Evolutionary conservation across 2,888 invertebrate genomes (phyloP), one percentile per base, ranked within the genome.

Genomic region (Ashinkailepas kermadecensis): DNA sequence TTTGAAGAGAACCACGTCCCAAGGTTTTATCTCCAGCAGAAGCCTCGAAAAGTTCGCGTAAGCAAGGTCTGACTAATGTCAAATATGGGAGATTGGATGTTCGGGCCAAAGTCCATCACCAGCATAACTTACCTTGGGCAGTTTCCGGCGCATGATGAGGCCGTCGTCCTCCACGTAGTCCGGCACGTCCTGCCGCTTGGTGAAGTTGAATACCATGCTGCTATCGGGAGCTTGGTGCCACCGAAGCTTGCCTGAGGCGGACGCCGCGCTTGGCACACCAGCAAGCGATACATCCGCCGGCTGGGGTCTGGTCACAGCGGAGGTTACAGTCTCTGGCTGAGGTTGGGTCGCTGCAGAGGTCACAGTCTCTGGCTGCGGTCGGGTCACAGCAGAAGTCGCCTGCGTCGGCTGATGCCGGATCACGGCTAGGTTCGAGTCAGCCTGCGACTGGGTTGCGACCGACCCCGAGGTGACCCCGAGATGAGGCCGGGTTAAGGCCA

Each of bases 81-180:
- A 39, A 4, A 39, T 39, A 39, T 39, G 39, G 39, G 39, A 39
- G 39, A 39, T 39, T 39, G 39, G 39, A 39, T 39, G 39, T 39
- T 39, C 39, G 4, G 39, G 39, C 39, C 39, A 39, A 39, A 39
- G 39, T 39, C 39, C 39, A 39, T 39, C 39, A 39, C 39, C 39
- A 39, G 39, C 39, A 3, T 15, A 58, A 74, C 83, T 83, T 70
- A 84, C 84, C 83, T 84, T 84, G 56, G 82, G 83, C 23, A 58
- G 59, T 23, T 64, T 54, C 15, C 81, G 82, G 65, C 84, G 82
- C 58, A 85, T 81, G 81, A 85, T 85, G 21, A 93, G 90, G 85
- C 94, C 94, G 89, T 95, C 95, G 89, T 95, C 95, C 87, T 94
- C 94, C 86, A 96, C 94, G 88, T 96, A 95, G 90, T 95, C 94